A percentile compares a stretch with the other conserved stretches of the same genome.
phyloP scores from a whole-genome alignment of 2,797 vertebrate species.

The Eulemur albifrons region DNA sequence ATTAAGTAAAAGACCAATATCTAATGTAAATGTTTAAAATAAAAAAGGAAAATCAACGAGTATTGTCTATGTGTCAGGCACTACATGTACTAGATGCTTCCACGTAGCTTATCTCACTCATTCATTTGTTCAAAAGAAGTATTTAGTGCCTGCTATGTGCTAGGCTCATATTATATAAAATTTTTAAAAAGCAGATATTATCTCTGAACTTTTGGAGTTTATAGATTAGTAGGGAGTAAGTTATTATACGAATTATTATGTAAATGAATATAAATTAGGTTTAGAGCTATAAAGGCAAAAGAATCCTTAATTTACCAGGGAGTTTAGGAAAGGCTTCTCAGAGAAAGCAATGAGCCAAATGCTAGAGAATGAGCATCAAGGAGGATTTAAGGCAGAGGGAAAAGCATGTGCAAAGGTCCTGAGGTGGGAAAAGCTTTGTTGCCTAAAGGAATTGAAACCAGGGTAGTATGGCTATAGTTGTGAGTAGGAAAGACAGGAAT shows the following conservation, averaged over 20 bases:
- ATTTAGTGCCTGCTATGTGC: neutral
- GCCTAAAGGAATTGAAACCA: neutral
- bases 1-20: neutral
- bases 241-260: slow-evolving; percentile 6
- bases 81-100: neutral
- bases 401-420: neutral
- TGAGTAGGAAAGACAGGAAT: neutral
- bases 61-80: neutral
- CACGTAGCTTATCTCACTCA: neutral
- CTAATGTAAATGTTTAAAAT: neutral
- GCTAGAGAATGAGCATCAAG: neutral
- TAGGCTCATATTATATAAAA: neutral
- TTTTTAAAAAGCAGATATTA: neutral
- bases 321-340: neutral
- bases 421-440: neutral
- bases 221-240: neutral
- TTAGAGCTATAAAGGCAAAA: neutral
- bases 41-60: neutral
- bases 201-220: neutral
- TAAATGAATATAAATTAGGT: neutral
- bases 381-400: neutral
- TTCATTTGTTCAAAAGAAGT: slow-evolving; percentile 29
- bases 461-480: neutral
- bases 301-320: neutral
- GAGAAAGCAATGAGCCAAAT: neutral